Evolutionary conservation across 2,888 invertebrate genomes (phyloP).

Genomic region (Argyra leucocephala): DNA sequence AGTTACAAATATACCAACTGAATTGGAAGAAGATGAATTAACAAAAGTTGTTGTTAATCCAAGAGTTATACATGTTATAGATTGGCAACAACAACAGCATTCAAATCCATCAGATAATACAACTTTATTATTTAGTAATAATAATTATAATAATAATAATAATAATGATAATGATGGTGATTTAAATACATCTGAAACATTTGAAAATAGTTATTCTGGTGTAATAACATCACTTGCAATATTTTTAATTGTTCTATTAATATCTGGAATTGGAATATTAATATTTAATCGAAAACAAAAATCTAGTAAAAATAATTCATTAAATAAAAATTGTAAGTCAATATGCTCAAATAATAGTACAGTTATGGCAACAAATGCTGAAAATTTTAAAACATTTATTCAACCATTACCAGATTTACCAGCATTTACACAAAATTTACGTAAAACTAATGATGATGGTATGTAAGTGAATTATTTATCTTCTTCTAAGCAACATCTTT

Average conservation of each 20-base stretch:
- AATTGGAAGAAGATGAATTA: conserved; percentile 31
- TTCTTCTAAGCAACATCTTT: not conserved
- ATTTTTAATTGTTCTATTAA: conserved; percentile 35
- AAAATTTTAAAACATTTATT: conserved; percentile 20
- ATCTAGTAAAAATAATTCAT: not conserved
- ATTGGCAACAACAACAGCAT: conserved; percentile 28
- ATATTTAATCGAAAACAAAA: conserved; percentile 31
- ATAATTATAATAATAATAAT: no score
- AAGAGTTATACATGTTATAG: conserved; percentile 42
- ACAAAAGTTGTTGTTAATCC: conserved; percentile 29
- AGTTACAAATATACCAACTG: conserved; percentile 32
- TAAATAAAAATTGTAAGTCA: conserved; percentile 12
- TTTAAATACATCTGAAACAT: conserved; percentile 15
- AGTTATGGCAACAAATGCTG: conserved; percentile 23
- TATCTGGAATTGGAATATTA: conserved; percentile 33
- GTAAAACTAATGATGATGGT: conserved; percentile 37
- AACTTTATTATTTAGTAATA: conserved; percentile 14
- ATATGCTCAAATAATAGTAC: conserved; percentile 10
- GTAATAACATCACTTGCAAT: conserved; percentile 32
- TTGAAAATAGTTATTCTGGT: conserved; percentile 18
- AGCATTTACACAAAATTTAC: conserved; percentile 32
- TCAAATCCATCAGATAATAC: conserved; percentile 19
- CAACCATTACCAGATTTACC: conserved; percentile 39
- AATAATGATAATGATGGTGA: conserved; percentile 18
- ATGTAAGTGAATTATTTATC: conserved; percentile 30